Conservation (phyloP, 2,797 vertebrate genomes). For the Argya squamiceps region DNA sequence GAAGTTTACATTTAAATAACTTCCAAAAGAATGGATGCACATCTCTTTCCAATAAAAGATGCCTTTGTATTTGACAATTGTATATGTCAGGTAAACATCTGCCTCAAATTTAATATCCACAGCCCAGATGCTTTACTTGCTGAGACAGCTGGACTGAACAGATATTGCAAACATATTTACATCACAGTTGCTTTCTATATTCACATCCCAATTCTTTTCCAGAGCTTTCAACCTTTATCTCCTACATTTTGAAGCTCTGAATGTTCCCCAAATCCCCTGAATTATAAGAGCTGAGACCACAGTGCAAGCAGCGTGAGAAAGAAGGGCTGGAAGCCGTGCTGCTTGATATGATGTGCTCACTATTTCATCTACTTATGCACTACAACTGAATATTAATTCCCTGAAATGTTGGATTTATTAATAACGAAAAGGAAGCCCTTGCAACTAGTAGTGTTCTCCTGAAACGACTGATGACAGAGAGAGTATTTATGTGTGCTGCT, state of each 20-base stretch:
- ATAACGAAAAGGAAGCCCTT: not conserved
- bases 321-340: not conserved
- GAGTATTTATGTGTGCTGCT: not conserved
- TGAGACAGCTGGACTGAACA: slow-evolving; percentile 41
- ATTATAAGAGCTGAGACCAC: not conserved
- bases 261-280: slow-evolving; percentile 14
- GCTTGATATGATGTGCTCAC: not conserved
- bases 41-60: not conserved
- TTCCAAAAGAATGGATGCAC: not conserved
- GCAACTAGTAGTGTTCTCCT: not conserved
- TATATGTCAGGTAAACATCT: not conserved
- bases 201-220: slow-evolving; percentile 34
- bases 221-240: slow-evolving; percentile 46
- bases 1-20: not conserved
- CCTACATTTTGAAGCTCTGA: not conserved
- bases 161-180: slow-evolving; percentile 32
- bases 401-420: not conserved
- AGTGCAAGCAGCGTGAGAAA: not conserved
- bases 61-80: not conserved
- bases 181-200: slow-evolving; percentile 1
- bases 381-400: not conserved
- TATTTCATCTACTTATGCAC: slow-evolving; percentile 16
- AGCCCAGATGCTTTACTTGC: slow-evolving; percentile 3
- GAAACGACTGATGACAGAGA: not conserved
- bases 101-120: slow-evolving; percentile 16